Base-by-base conservation (phyloP, 2,888 invertebrate genomes). In the Actias luna region DNA sequence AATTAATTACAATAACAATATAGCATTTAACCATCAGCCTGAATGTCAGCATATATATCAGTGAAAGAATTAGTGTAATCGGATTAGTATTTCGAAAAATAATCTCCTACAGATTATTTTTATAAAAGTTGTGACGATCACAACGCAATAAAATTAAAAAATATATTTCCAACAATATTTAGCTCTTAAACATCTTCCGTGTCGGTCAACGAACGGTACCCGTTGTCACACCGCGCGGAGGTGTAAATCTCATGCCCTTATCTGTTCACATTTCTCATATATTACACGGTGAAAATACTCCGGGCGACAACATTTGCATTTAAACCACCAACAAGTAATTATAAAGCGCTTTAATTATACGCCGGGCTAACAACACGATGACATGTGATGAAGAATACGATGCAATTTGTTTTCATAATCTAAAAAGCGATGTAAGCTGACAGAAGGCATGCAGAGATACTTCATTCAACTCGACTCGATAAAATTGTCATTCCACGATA, bases 231-330 rank as follows among this genome's bases (percentile, higher is more conserved):
- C 80, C 84, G 77, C 77, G 78, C 70, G 73, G 76, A 80, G 83
- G 85, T 88, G 89, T 90, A 91, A 90, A 89, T 89, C 88, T 88
- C 82, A 71, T 77, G 75, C 78, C 79, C 84, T 89, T 89, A 88
- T 89, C 90, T 86, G 84, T 84, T 77, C 78, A 77, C 83, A 80
- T 86, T 88, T 84, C 86, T 80, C 82, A 87, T 83, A 84, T 74
- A 74, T 80, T 82, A 80, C 70, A 67, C 42, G 67, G 67, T 79
- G 76, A 80, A 79, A 77, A 76, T 68, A 78, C 80, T 81, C 67
- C 76, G 65, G 88, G 90, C 90, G 88, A 88, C 88, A 88, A 84
- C 87, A 90, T 91, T 90, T 90, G 84, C 92, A 91, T 90, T 89
- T 87, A 85, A 87, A 85, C 80, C 84, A 79, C 80, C 82, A 74